Evolutionary conservation across 2,113 vertebrate species (phyloP).

Genomic region (Bufo bufo): DNA sequence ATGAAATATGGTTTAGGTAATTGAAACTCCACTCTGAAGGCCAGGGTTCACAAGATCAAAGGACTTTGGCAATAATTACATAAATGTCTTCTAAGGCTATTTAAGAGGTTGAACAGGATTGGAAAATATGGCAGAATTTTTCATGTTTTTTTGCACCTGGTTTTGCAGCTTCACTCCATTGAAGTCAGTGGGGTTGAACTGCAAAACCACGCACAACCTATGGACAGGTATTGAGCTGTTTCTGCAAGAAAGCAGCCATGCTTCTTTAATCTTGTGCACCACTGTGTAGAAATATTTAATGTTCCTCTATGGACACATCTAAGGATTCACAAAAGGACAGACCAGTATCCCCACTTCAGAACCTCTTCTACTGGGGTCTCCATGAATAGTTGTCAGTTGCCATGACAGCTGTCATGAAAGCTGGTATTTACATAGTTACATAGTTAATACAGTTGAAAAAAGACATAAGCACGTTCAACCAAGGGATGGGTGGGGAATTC

Average conservation of each 20-base stretch:
- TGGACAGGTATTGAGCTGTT: not conserved
- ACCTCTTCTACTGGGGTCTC: too few species aligned
- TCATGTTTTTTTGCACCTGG: not conserved
- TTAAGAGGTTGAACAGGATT: not conserved
- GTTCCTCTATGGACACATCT: too few species aligned
- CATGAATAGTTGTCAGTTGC: too few species aligned
- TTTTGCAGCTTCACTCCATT: not conserved
- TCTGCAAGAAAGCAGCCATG: not conserved
- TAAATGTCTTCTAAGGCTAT: not conserved
- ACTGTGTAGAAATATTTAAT: too few species aligned
- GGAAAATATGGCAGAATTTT: not conserved
- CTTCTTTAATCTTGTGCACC: not conserved
- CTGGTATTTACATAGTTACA: too few species aligned
- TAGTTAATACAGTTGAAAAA: too few species aligned
- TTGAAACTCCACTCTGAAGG: not conserved
- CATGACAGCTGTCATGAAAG: too few species aligned
- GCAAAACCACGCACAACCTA: not conserved
- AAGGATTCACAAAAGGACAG: too few species aligned
- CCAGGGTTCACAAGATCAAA: not conserved
- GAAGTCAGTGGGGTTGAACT: not conserved
- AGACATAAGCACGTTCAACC: too few species aligned
- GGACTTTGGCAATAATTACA: not conserved
- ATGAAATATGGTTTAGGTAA: not conserved
- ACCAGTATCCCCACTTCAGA: too few species aligned
- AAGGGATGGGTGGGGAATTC: too few species aligned